A percentile compares a stretch with the other conserved stretches of the same genome.
Conservation (phyloP, 2,797 vertebrate genomes). For the Odontamblyopus lacepedii region DNA sequence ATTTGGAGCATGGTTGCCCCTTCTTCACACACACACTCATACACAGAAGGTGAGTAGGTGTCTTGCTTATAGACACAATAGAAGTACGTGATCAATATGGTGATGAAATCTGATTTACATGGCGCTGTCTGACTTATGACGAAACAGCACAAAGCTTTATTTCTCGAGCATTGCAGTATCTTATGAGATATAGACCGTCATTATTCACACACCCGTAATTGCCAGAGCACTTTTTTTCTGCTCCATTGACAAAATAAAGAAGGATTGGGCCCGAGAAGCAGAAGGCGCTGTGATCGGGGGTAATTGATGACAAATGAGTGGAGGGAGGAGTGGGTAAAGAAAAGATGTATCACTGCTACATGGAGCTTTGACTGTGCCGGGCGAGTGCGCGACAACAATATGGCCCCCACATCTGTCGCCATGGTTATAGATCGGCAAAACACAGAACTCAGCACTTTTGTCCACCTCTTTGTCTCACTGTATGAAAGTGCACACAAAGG, state of each 20-base stretch:
- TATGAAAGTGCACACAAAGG: slow-evolving; percentile 9
- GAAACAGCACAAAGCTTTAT: not conserved
- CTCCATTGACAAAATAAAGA: slow-evolving; percentile 46
- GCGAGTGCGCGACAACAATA: slow-evolving; percentile 20
- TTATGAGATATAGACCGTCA: not conserved
- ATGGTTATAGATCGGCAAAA: slow-evolving; percentile 9
- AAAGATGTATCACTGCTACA: slow-evolving; percentile 50
- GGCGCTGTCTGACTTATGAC: not conserved
- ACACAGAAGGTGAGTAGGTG: too few relatives aligned
- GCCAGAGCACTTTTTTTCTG: not conserved
- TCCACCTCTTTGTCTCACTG: slow-evolving; percentile 16
- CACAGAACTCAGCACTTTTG: slow-evolving; percentile 8
- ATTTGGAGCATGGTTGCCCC: too few relatives aligned
- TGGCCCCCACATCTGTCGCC: slow-evolving; percentile 30
- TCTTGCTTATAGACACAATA: too few relatives aligned
- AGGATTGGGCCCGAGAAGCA: slow-evolving; percentile 47
- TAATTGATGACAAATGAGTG: slow-evolving; percentile 56
- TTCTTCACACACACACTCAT: too few relatives aligned
- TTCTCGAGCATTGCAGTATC: not conserved
- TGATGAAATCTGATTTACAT: not conserved
- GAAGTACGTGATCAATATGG: too few relatives aligned
- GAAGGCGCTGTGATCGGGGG: slow-evolving; percentile 42
- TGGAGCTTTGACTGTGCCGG: slow-evolving; percentile 19
- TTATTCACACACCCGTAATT: not conserved
- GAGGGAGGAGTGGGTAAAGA: slow-evolving; percentile 25